phyloP scores from a whole-genome alignment of 2,113 vertebrate genomes.

The Orycteropus afer region DNA sequence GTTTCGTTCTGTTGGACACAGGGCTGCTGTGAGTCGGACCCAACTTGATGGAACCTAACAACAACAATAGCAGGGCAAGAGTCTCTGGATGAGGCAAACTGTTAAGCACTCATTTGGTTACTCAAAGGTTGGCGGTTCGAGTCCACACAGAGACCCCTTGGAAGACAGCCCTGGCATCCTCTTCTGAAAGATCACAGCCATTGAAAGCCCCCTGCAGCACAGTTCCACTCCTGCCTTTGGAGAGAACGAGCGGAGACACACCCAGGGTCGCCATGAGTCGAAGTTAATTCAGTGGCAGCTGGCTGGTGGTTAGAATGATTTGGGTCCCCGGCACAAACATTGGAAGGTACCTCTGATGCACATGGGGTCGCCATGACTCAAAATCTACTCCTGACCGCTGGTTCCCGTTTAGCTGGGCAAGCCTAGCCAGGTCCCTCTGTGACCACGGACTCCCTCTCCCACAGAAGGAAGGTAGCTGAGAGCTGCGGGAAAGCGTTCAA shows the following conservation, averaged over 20 bases:
- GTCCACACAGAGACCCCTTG: neutral
- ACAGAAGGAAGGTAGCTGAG: neutral
- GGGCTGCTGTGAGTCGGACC: no score
- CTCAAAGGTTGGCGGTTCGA: neutral
- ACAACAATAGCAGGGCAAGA: neutral
- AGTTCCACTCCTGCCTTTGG: neutral
- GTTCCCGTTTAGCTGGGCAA: neutral
- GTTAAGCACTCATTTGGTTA: neutral
- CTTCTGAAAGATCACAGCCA: neutral
- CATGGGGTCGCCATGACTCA: neutral
- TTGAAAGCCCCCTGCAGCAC: neutral
- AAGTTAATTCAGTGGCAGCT: no score
- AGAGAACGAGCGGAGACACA: no score
- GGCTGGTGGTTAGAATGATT: no score
- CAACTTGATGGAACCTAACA: no score
- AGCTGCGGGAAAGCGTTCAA: neutral
- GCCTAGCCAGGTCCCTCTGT: fast-evolving
- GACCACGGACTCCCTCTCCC: neutral
- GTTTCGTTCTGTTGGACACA: no score
- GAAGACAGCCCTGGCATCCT: neutral
- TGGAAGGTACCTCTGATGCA: neutral
- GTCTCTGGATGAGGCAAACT: neutral
- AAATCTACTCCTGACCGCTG: neutral
- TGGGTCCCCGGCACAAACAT: no score
- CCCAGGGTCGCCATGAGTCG: no score